These are phyloP conservation scores for Myotis myotis DNA, from an alignment of 2,797 vertebrate species.

Conservation along the genomic window DNA sequence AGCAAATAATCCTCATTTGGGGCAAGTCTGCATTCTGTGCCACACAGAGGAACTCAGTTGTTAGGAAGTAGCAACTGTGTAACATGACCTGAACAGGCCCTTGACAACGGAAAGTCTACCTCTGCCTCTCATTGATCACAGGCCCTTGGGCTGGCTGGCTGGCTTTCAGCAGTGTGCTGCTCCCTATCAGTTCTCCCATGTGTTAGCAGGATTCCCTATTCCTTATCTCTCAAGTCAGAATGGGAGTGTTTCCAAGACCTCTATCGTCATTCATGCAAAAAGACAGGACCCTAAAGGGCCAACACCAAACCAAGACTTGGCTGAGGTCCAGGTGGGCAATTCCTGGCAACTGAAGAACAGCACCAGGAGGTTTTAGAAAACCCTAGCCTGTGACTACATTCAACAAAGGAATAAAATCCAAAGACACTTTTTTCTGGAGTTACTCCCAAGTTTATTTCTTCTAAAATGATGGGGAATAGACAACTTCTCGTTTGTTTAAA, in stretches of 20 bases:
- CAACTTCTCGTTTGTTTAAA: not conserved
- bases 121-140: not conserved
- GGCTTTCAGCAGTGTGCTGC: not conserved
- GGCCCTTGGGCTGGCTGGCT: not conserved
- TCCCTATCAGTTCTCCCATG: constrained; percentile 60
- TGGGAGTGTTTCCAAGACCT: constrained; percentile 62
- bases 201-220: constrained; percentile 58
- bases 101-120: not conserved
- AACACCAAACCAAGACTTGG: constrained; percentile 16
- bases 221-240: constrained; percentile 69
- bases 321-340: not conserved
- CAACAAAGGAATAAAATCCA: constrained; percentile 16
- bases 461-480: not conserved
- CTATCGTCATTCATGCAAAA: constrained; percentile 58
- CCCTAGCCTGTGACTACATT: not conserved
- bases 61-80: not conserved
- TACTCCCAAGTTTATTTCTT: not conserved
- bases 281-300: constrained; percentile 35
- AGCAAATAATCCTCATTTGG: not conserved
- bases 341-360: constrained; percentile 38
- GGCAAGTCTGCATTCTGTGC: not conserved
- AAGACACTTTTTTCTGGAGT: constrained; percentile 2
- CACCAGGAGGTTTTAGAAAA: constrained; percentile 7
- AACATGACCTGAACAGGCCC: not conserved
- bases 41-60: not conserved